Evolutionary conservation across 2,113 vertebrate genomes (phyloP), one percentile per base, ranked within the genome.

Genomic region (Callaeas wilsoni): DNA sequence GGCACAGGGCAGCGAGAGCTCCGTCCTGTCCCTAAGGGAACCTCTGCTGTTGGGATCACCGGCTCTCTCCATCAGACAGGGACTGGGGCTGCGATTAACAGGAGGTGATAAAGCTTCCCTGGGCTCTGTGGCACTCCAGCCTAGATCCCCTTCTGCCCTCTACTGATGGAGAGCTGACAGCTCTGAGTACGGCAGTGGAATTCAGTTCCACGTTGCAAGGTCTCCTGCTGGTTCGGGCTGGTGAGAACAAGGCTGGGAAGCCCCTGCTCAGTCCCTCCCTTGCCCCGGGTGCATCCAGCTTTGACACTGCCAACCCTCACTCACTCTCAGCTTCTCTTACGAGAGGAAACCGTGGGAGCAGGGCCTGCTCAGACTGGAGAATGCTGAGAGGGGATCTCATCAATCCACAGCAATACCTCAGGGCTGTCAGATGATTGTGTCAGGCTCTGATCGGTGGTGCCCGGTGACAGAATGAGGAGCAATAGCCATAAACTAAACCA

Each of bases 81-180:
- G 33, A 23, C 7, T 52, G 39, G 49, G 77, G 46, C 62, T 81
- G 59, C 41, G 46, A 41, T 53, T 83, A 44, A 16, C 21, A 22
- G 84, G 42, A 73, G 71, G 13, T 57, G 27, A 32, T 55, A 26
- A n/a, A 91, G 63, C 52, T 80, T 62, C 23, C 27, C 4, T 23
- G 42, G 70, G 49, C 46, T 44, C 68, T 20, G 12, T 26, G 59
- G 26, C 47, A 17, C 46, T 89, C 82, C 70, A 85, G 42, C 84
- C 75, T 23, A 50, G 65, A 76, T 89, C 78, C 67, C 82, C 47
- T 93, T 97, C 71, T 94, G 87, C 85, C 92, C 79, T 85, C 92
- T 95, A 12, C 93, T 53, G 95, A 90, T 80, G 68, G 83, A 93
- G 53, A 88, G 1, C 42, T 32, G 46, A 13, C 6, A 3, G 87